Conservation (phyloP, 2,113 vertebrate species). For the Tenrec ecaudatus region DNA sequence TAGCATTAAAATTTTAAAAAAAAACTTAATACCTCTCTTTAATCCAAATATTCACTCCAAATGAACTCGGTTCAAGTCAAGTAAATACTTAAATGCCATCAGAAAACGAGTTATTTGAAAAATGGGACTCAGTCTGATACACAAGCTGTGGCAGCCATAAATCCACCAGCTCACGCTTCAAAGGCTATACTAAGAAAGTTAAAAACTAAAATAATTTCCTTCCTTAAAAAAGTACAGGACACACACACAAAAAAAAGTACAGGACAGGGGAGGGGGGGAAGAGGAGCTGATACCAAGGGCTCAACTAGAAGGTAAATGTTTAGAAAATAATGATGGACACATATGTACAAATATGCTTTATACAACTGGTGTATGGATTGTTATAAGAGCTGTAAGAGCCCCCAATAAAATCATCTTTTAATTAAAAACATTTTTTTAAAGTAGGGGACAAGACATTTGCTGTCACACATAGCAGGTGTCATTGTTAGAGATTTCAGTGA, state of each 20-base stretch:
- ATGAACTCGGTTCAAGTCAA: slow-evolving; percentile 27
- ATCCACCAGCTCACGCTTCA: slow-evolving; percentile 13
- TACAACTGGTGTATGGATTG: too few relatives aligned
- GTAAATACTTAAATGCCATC: neutral
- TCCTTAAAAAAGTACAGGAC: neutral
- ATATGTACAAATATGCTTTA: too few relatives aligned
- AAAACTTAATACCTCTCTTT: neutral
- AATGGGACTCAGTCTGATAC: neutral
- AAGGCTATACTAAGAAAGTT: slow-evolving; percentile 18
- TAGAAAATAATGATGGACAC: too few relatives aligned
- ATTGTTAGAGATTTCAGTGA: slow-evolving; percentile 88
- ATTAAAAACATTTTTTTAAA: too few relatives aligned
- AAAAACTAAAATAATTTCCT: slow-evolving; percentile 26
- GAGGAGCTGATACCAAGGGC: too few relatives aligned
- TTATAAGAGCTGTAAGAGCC: too few relatives aligned
- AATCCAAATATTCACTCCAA: slow-evolving; percentile 5
- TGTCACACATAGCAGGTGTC: slow-evolving; percentile 80
- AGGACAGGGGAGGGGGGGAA: too few relatives aligned
- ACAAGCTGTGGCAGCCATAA: neutral
- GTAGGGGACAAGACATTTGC: slow-evolving; percentile 44
- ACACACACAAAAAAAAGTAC: neutral
- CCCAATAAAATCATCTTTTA: too few relatives aligned
- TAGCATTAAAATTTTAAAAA: too few relatives aligned
- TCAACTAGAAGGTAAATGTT: too few relatives aligned
- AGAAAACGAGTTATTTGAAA: slow-evolving; percentile 49